These are phyloP conservation scores for Ceramica pisi DNA, from an alignment of 2,888 invertebrate species.

Conservation along the genomic window DNA sequence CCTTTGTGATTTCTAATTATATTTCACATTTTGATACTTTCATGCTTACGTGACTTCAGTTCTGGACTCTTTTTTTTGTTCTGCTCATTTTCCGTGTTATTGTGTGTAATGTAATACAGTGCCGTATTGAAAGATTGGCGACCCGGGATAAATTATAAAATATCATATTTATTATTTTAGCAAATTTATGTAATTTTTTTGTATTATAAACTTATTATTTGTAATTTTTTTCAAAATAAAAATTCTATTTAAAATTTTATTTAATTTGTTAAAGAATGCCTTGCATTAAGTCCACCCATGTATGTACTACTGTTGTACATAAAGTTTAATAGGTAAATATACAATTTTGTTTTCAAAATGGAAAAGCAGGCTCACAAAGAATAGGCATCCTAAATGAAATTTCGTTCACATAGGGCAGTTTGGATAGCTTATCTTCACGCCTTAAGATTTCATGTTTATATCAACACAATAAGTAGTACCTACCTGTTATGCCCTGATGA, in stretches of 20 bases:
- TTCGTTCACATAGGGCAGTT: too few relatives aligned
- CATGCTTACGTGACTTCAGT: constrained; percentile 10
- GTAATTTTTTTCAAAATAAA: too few relatives aligned
- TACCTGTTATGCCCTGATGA: constrained; percentile 9
- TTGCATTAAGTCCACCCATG: too few relatives aligned
- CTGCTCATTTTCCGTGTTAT: neutral
- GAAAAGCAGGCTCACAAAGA: too few relatives aligned
- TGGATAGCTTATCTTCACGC: neutral
- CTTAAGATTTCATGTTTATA: neutral
- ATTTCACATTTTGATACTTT: neutral
- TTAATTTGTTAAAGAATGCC: too few relatives aligned
- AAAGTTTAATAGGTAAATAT: too few relatives aligned
- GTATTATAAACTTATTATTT: too few relatives aligned
- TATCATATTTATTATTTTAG: too few relatives aligned
- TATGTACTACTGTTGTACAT: too few relatives aligned
- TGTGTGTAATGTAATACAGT: neutral
- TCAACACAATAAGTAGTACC: neutral
- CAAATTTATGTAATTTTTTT: too few relatives aligned
- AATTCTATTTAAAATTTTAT: too few relatives aligned
- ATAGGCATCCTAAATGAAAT: neutral
- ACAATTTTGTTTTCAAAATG: too few relatives aligned
- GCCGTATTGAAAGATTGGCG: neutral
- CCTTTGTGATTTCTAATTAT: constrained; percentile 37
- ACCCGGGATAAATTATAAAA: neutral
- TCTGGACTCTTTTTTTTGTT: neutral